Evolutionary conservation across 2,113 vertebrate genomes (phyloP), one percentile per base, ranked within the genome.

Genomic region (Taxidea taxus): DNA sequence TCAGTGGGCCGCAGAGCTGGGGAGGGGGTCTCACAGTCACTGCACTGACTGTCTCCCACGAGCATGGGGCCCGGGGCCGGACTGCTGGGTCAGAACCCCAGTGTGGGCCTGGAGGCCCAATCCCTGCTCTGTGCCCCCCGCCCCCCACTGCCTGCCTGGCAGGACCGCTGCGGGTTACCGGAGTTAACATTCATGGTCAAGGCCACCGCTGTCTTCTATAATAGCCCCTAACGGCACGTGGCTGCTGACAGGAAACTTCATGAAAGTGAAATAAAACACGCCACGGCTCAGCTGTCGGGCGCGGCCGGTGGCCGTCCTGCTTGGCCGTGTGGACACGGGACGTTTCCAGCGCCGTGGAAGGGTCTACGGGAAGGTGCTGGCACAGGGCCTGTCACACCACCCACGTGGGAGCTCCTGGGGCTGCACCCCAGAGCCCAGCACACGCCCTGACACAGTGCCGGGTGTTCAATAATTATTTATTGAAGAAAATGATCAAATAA

Each of bases 401-500:
- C 27, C 6, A 15, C 21, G 7, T 3, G 51, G 8, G 62, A 72
- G 20, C 82, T 34, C 3, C 13, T 7, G 74, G 1, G 66, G 49
- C 23, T 1, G 4, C 0, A 3, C 3, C 37, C n/a, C 75, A 29
- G 42, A 51, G 34, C 51, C 47, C 34, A 90, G 51, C 31, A 68
- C 14, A n/a, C 54, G 70, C 25, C 29, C 15, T 11, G 39, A 77
- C 82, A 90, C 42, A 31, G 51, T 1, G 64, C 16, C 0, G 56
- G 44, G 15, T 15, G 44, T 39, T 62, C 37, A 14, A 29, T 6
- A 95, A 94, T 90, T 72, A 91, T 98, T 98, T 98, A 98, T 97
- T 97, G 54, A 91, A 62, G 80, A 87, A 91, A 75, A 27, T 0
- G 27, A 87, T 0, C 1, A 3, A 7, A n/a, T 27, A 3, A 91